Evolutionary conservation across 1,140 invertebrate species (phyloP), one percentile per base, ranked within the genome.

Genomic region (Thaumatotibia leucotreta): DNA sequence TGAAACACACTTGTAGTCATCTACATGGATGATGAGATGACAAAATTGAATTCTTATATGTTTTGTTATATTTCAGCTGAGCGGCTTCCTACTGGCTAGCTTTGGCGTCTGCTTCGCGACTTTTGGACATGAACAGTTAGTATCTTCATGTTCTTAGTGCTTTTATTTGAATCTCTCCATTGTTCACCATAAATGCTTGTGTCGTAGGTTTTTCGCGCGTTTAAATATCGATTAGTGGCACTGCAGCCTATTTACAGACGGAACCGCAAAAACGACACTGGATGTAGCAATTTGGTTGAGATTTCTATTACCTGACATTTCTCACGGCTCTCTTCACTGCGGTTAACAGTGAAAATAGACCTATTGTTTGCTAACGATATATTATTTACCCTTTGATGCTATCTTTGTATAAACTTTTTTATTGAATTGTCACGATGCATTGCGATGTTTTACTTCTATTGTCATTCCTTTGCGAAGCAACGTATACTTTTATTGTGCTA

Each of bases 81-180:
- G 82, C 82, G 82, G 84, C 75, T 73, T 88, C 63, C 81, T 89
- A 67, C 80, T 90, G 79, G 82, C 86, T 81, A 73, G 77, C 76
- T 66, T 83, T 86, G 85, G 85, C 72, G 76, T 87, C 85, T 84
- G 84, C 84, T 76, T 82, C 69, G 88, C 86, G 75, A 90, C 88
- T 80, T 90, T 90, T 82, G 88, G 85, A 76, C 75, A 82, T 77
- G 85, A 88, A 86, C 88, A 90, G 88, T 90, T 80, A 90, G 88
- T 90, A 85, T 83, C 69, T 69, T 75, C 66, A 77, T 78, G 73
- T 82, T 75, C 72, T 67, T 63, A 50, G 23, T 63, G 61, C 31
- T 45, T 54, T 50, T 58, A 45, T 10, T 14, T 24, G 20, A 54
- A 62, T 64, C 24, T 63, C 64, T 66, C 52, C 17, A 62, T 63